These are phyloP conservation scores for Tetropium fuscum DNA, from an alignment of 2,888 invertebrate species.

Conservation along the genomic window DNA sequence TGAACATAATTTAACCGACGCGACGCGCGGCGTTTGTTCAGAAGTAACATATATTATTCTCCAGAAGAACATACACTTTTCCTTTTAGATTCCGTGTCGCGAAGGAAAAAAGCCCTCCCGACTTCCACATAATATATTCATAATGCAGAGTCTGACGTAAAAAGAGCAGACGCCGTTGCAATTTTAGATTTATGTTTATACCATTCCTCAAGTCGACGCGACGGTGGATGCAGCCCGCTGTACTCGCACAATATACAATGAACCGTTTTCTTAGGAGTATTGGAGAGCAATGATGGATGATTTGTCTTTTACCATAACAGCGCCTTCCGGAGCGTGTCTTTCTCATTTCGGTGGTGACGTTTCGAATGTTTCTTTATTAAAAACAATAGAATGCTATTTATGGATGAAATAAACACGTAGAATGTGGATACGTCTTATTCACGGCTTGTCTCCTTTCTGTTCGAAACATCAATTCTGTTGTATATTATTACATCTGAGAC, in stretches of 20 bases:
- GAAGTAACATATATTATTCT: too few species aligned
- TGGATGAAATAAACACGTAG: too few species aligned
- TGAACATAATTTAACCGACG: too few species aligned
- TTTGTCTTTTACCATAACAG: constrained; percentile 25
- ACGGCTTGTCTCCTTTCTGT: too few species aligned
- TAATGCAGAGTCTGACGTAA: not conserved
- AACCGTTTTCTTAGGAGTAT: constrained; percentile 29
- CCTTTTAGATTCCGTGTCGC: not conserved
- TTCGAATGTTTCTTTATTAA: constrained; percentile 7
- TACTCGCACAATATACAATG: constrained; percentile 28
- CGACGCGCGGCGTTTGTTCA: too few species aligned
- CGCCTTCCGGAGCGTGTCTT: not conserved
- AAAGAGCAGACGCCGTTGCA: constrained; percentile 17
- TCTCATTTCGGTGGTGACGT: constrained; percentile 15
- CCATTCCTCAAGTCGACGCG: constrained; percentile 18
- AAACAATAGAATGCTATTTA: too few species aligned
- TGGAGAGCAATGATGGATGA: constrained; percentile 31
- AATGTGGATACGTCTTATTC: too few species aligned
- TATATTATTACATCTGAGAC: too few species aligned
- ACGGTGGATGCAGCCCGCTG: constrained; percentile 17
- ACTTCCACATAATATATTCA: constrained; percentile 1
- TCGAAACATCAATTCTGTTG: too few species aligned
- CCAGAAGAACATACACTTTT: too few species aligned
- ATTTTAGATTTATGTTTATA: constrained; percentile 22
- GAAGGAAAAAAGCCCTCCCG: not conserved